Evolutionary conservation across 30 jellyfish, hydroid and myxozoan species (phyloP).

Genomic region (Aurelia aurita complex sp. Pacific): DNA sequence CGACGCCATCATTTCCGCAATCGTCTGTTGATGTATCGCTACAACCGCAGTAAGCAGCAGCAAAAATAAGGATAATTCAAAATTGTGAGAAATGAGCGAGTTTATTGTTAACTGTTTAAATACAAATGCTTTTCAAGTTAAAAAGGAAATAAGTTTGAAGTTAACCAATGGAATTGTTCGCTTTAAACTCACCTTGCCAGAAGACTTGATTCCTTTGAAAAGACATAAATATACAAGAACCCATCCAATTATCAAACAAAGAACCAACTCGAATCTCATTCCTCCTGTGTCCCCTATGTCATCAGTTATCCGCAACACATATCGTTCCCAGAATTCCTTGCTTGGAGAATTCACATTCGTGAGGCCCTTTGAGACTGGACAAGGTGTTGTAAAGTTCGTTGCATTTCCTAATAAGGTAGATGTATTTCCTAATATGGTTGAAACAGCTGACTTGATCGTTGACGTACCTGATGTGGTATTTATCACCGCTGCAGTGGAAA

Average conservation of each 20-base stretch:
- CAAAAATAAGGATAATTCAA: no score
- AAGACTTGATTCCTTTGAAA: constrained; percentile 91
- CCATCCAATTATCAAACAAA: constrained; percentile 87
- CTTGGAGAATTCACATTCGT: constrained; percentile 71
- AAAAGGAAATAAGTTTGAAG: no score
- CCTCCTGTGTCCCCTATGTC: constrained; percentile 75
- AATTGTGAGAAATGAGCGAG: no score
- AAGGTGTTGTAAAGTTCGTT: not conserved
- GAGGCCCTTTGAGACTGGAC: constrained; percentile 1
- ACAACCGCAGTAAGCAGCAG: no score
- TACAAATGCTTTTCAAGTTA: no score
- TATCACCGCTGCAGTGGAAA: not conserved
- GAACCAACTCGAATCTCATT: constrained; percentile 71
- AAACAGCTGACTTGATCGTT: constrained; percentile 8
- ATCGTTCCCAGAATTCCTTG: constrained; percentile 90
- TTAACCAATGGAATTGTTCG: no score
- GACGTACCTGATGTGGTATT: not conserved
- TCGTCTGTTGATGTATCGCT: no score
- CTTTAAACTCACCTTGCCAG: constrained; percentile 81
- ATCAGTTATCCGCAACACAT: constrained; percentile 80
- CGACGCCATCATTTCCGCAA: no score
- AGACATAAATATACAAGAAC: constrained; percentile 84
- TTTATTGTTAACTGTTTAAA: no score
- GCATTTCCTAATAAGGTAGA: not conserved
- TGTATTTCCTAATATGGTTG: not conserved